A percentile compares a stretch with the other conserved stretches of the same genome.
Conservation (phyloP, 2,113 vertebrate genomes). For the Phoenicopterus ruber region DNA sequence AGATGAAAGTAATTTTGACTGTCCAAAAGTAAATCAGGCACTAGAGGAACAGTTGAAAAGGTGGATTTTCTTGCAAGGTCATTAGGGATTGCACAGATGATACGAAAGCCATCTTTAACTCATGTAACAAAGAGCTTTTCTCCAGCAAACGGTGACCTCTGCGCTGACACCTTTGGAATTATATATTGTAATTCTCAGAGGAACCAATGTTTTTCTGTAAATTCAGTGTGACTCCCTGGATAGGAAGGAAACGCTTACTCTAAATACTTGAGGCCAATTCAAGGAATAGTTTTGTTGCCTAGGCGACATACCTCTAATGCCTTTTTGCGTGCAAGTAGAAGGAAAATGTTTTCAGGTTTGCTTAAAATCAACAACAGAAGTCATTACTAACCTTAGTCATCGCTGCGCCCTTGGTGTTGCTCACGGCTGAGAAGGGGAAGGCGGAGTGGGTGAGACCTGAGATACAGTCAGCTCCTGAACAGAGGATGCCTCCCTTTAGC, state of each 20-base stretch:
- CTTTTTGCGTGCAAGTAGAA: not conserved
- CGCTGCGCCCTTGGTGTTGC: not conserved
- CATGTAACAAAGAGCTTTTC: constrained; percentile 2
- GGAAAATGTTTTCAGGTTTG: constrained; percentile 35
- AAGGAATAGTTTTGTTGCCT: constrained; percentile 34
- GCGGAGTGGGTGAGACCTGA: not conserved
- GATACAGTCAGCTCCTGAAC: not conserved
- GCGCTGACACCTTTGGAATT: not conserved
- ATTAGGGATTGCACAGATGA: not conserved
- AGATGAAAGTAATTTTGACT: not conserved
- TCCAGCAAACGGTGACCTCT: not conserved
- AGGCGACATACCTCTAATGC: not conserved
- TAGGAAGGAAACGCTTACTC: constrained; percentile 40
- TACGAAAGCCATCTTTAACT: constrained; percentile 9
- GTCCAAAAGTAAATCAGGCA: not conserved
- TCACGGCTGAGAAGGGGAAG: not conserved
- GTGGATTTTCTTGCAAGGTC: not conserved
- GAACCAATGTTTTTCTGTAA: constrained; percentile 11
- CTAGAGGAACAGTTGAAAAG: not conserved
- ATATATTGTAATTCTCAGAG: not conserved
- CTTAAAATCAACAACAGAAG: constrained; percentile 16
- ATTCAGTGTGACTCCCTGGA: not conserved
- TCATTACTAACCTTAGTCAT: constrained; percentile 2
- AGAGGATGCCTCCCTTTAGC: not conserved
- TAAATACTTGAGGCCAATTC: constrained; percentile 9